phyloP scores from a whole-genome alignment of 1,140 invertebrate genomes.

The Subanguina moxae region DNA sequence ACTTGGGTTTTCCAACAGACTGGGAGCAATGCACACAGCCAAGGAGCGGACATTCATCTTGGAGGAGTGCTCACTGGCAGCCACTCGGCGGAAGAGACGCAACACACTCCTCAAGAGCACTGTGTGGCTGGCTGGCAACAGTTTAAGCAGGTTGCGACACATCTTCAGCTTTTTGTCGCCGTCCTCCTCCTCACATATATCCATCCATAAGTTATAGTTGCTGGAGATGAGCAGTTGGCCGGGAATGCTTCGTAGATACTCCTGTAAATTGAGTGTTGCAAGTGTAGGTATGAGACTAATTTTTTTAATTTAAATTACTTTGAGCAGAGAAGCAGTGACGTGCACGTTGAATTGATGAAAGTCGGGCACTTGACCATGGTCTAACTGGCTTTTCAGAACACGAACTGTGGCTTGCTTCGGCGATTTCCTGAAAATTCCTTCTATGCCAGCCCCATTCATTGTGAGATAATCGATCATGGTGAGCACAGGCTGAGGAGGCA shows the following conservation, averaged over 20 bases:
- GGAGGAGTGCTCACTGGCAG: slow-evolving; percentile 23
- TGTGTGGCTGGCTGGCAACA: slow-evolving; percentile 41
- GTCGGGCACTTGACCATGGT: slow-evolving; percentile 47
- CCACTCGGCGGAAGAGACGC: slow-evolving; percentile 32
- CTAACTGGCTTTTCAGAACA: slow-evolving; percentile 30
- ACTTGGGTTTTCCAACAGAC: slow-evolving; percentile 43
- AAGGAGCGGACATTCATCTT: slow-evolving; percentile 41
- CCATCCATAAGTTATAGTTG: slow-evolving; percentile 49
- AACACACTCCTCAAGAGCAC: slow-evolving; percentile 35
- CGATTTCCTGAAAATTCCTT: slow-evolving; percentile 50
- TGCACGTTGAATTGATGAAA: slow-evolving; percentile 46
- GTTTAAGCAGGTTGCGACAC: slow-evolving; percentile 34
- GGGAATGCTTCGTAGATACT: slow-evolving; percentile 45
- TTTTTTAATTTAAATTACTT: slow-evolving; percentile 23
- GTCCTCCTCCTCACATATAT: slow-evolving; percentile 24
- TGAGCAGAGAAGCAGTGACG: slow-evolving; percentile 45
- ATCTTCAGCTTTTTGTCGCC: slow-evolving; percentile 24
- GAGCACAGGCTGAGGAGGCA: slow-evolving; percentile 46
- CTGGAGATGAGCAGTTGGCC: slow-evolving; percentile 45
- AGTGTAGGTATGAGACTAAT: neutral
- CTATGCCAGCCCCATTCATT: slow-evolving; percentile 37
- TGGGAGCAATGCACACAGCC: slow-evolving; percentile 46
- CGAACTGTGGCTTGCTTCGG: slow-evolving; percentile 44
- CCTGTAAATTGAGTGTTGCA: slow-evolving; percentile 21
- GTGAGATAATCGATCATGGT: slow-evolving; percentile 46